phyloP scores from a whole-genome alignment of 2,888 invertebrate species.

The Trypoxylon attenuatum region DNA sequence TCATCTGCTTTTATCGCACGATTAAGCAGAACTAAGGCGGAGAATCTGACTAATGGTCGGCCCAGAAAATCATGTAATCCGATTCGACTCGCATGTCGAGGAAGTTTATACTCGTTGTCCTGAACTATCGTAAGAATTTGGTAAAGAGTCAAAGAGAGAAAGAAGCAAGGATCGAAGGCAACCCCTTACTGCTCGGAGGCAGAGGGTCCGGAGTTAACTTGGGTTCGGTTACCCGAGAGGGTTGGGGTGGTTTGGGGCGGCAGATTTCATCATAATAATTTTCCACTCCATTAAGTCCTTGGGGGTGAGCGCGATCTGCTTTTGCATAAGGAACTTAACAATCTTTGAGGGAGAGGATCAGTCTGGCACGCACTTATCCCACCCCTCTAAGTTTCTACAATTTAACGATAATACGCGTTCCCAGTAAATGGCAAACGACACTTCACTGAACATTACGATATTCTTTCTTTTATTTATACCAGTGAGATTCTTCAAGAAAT shows the following conservation, averaged over 20 bases:
- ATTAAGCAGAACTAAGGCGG: background rate
- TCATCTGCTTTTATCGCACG: background rate
- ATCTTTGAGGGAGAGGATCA: conserved; percentile 46
- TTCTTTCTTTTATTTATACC: background rate
- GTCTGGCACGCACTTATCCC: conserved; percentile 17
- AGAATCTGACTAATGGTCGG: background rate
- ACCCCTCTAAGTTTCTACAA: conserved; percentile 36
- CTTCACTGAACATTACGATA: background rate
- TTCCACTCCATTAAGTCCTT: conserved; percentile 70
- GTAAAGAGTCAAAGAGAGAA: conserved; percentile 24
- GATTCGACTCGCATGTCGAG: background rate
- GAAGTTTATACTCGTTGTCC: conserved; percentile 3
- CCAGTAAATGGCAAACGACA: conserved; percentile 15
- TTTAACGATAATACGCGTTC: conserved; percentile 27
- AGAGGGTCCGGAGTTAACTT: conserved; percentile 35
- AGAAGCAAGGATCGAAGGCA: conserved; percentile 36
- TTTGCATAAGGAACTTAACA: conserved; percentile 65
- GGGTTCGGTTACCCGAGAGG: conserved; percentile 51
- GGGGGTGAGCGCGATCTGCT: conserved; percentile 55
- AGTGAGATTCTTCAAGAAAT: background rate
- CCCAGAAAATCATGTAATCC: background rate
- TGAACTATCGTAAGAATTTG: conserved; percentile 36
- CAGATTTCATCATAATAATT: conserved; percentile 74
- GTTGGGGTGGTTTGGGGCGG: conserved; percentile 50
- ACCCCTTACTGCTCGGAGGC: conserved; percentile 46